Evolutionary conservation across 2,888 invertebrate genomes (phyloP).

Genomic region (Tachina lurida): DNA sequence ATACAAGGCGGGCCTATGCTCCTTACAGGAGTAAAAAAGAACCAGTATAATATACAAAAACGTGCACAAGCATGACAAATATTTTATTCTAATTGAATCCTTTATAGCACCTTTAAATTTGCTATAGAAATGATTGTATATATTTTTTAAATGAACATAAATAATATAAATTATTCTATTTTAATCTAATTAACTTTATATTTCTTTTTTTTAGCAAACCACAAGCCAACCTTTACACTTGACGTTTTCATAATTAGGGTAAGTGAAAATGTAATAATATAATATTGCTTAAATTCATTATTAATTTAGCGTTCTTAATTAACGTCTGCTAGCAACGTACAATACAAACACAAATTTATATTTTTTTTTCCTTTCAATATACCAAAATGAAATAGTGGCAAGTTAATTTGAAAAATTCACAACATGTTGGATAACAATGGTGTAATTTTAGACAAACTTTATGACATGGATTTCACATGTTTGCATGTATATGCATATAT

Average conservation of each 20-base stretch:
- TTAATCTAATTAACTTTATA: background rate
- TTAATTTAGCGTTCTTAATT: constrained; percentile 16
- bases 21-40: too few relatives aligned
- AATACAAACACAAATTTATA: constrained; percentile 9
- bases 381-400: constrained; percentile 50
- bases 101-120: too few relatives aligned
- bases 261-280: background rate
- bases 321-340: constrained; percentile 21
- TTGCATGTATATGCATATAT: constrained; percentile 9
- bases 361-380: constrained; percentile 25
- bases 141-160: too few relatives aligned
- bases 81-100: too few relatives aligned
- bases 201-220: background rate
- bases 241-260: background rate
- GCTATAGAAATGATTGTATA: too few relatives aligned
- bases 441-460: constrained; percentile 52
- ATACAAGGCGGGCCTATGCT: too few relatives aligned
- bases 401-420: constrained; percentile 63
- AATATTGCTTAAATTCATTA: background rate
- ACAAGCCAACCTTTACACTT: too few relatives aligned
- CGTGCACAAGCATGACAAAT: too few relatives aligned
- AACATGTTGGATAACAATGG: constrained; percentile 54
- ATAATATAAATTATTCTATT: background rate
- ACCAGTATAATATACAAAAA: too few relatives aligned
- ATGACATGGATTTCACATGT: constrained; percentile 1